These are phyloP conservation scores for Hirtodrosophila trivittata DNA, from an alignment of 2,888 invertebrate genomes.

Conservation along the genomic window DNA sequence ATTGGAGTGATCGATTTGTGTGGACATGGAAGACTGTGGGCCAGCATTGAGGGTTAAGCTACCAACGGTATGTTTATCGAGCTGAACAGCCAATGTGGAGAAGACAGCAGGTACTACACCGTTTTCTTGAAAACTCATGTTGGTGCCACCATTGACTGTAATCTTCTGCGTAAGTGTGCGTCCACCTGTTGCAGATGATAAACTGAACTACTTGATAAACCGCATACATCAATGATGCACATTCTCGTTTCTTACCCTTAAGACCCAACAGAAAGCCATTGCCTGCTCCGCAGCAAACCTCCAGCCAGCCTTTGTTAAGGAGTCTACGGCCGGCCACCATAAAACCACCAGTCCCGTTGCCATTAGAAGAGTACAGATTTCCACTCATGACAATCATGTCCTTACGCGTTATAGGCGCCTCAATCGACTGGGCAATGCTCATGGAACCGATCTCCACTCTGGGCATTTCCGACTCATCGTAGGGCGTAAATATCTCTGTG, in stretches of 20 bases:
- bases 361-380: constrained; percentile 93
- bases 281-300: constrained; percentile 93
- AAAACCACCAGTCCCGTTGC: constrained; percentile 89
- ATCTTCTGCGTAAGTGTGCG: constrained; percentile 69
- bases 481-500: constrained; percentile 94
- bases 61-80: constrained; percentile 94
- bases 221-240: background rate
- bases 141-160: constrained; percentile 87
- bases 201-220: constrained; percentile 26
- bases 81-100: constrained; percentile 92
- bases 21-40: constrained; percentile 90
- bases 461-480: constrained; percentile 90
- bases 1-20: constrained; percentile 91
- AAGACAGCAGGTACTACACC: constrained; percentile 91
- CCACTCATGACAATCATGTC: constrained; percentile 94
- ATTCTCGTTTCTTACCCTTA: constrained; percentile 84
- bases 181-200: constrained; percentile 59
- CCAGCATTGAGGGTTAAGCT: constrained; percentile 92
- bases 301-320: constrained; percentile 93
- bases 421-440: constrained; percentile 96
- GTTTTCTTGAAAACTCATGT: constrained; percentile 90
- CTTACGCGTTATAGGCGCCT: constrained; percentile 93
- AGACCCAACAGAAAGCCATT: constrained; percentile 91
- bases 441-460: constrained; percentile 95
- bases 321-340: constrained; percentile 90